phyloP scores from a whole-genome alignment of 2,113 vertebrate species.

The Tringa solitaria region DNA sequence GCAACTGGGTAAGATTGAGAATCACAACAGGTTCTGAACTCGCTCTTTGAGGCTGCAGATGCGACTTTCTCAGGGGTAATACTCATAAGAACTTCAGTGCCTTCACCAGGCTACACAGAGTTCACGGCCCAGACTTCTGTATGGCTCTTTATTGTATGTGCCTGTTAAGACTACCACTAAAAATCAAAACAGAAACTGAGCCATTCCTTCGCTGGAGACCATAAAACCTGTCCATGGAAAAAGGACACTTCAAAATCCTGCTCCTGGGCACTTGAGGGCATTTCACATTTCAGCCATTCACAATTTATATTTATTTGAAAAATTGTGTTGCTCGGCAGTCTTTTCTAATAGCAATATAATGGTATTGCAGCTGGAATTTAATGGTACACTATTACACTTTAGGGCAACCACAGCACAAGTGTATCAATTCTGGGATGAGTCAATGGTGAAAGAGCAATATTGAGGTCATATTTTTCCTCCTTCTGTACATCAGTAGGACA shows the following conservation, averaged over 20 bases:
- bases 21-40: background rate
- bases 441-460: constrained; percentile 59
- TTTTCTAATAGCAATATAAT: constrained; percentile 68
- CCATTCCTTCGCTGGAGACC: constrained; percentile 1
- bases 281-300: constrained; percentile 53
- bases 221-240: constrained; percentile 23
- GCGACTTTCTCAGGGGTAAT: background rate
- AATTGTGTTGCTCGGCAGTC: constrained; percentile 44
- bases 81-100: background rate
- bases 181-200: constrained; percentile 13
- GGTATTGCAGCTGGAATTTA: constrained; percentile 60
- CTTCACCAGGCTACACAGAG: background rate
- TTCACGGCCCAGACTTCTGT: background rate
- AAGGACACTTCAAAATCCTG: constrained; percentile 37
- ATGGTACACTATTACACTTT: constrained; percentile 55
- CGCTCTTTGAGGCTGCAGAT: background rate
- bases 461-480: constrained; percentile 66
- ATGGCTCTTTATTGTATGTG: background rate
- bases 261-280: constrained; percentile 39
- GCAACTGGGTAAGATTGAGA: background rate
- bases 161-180: constrained; percentile 9
- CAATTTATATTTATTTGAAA: constrained; percentile 72
- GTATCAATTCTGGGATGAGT: constrained; percentile 64
- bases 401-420: constrained; percentile 46
- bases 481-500: constrained; percentile 28